A percentile compares a stretch with the other conserved stretches of the same genome.
These are phyloP conservation scores for Pyxicephalus adspersus DNA, from an alignment of 2,113 vertebrate genomes.

Conservation along the genomic window DNA sequence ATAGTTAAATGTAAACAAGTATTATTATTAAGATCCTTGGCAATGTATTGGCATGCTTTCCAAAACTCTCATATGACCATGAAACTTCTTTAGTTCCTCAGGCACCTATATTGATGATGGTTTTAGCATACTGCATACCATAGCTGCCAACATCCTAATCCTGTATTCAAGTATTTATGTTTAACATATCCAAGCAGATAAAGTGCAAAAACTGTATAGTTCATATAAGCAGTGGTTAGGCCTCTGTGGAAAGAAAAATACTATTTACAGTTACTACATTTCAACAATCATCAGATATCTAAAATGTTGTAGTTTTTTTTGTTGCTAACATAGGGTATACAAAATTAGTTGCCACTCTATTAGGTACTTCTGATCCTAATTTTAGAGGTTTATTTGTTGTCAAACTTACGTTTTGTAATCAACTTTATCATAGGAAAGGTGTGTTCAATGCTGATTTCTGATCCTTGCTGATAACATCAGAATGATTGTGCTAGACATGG, in stretches of 20 bases:
- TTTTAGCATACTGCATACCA: constrained; percentile 58
- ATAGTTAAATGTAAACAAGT: constrained; percentile 67
- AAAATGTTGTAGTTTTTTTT: constrained; percentile 24
- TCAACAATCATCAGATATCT: constrained; percentile 47
- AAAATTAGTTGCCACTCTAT: neutral
- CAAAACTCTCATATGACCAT: constrained; percentile 49
- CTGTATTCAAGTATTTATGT: constrained; percentile 58
- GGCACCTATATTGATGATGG: constrained; percentile 59
- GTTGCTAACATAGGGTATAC: neutral
- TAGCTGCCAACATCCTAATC: constrained; percentile 32
- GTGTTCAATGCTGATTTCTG: too few species aligned
- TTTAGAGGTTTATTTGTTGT: too few species aligned
- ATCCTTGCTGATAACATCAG: too few species aligned
- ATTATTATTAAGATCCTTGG: constrained; percentile 61
- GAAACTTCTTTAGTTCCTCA: constrained; percentile 8
- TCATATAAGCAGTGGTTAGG: constrained; percentile 47
- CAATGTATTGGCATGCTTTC: constrained; percentile 60
- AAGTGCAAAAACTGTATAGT: constrained; percentile 52
- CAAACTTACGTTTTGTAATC: too few species aligned
- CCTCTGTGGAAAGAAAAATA: constrained; percentile 44
- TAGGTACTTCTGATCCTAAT: neutral
- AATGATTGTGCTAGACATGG: too few species aligned
- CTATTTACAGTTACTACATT: constrained; percentile 41
- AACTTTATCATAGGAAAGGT: too few species aligned
- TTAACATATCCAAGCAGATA: constrained; percentile 49